A percentile compares a stretch with the other conserved stretches of the same genome.
These are phyloP conservation scores for Hyles lineata DNA, from an alignment of 2,888 invertebrate species.

Conservation along the genomic window DNA sequence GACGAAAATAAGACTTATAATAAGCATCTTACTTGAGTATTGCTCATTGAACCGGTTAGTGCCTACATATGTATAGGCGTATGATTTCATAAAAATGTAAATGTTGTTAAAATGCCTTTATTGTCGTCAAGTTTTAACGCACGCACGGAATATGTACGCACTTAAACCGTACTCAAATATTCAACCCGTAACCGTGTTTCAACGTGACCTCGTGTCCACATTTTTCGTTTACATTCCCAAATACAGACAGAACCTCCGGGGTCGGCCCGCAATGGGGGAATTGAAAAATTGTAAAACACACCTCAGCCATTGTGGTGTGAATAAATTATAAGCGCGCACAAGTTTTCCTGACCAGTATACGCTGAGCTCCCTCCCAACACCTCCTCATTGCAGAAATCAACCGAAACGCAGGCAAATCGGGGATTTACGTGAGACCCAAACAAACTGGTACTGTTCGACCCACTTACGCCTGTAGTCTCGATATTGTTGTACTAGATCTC, in stretches of 20 bases:
- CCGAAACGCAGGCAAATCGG: slow-evolving; percentile 51
- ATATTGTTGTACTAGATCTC: slow-evolving; percentile 75
- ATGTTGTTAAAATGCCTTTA: slow-evolving; percentile 51
- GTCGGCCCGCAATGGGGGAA: slow-evolving; percentile 53
- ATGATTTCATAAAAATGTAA: slow-evolving; percentile 2
- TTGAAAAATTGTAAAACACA: slow-evolving; percentile 71
- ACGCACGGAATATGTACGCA: slow-evolving; percentile 19
- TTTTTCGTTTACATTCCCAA: slow-evolving; percentile 51
- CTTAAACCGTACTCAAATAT: slow-evolving; percentile 42
- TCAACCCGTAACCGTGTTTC: slow-evolving; percentile 46
- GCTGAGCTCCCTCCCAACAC: slow-evolving; percentile 56
- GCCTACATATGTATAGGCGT: neutral
- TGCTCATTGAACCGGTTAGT: neutral
- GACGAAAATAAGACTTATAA: too few relatives aligned
- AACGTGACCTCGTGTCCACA: slow-evolving; percentile 47
- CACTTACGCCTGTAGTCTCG: slow-evolving; percentile 71
- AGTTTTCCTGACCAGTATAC: slow-evolving; percentile 59
- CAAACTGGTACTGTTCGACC: slow-evolving; percentile 66
- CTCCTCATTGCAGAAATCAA: slow-evolving; percentile 45
- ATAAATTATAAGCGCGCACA: slow-evolving; percentile 77
- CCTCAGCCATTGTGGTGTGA: slow-evolving; percentile 74
- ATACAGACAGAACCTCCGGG: slow-evolving; percentile 51
- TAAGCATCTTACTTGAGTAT: neutral
- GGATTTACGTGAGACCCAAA: slow-evolving; percentile 57
- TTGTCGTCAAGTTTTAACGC: slow-evolving; percentile 40